A percentile compares a stretch with the other conserved stretches of the same genome.
Evolutionary conservation across 1,140 invertebrate species (phyloP).

Genomic region (Bombus affinis): DNA sequence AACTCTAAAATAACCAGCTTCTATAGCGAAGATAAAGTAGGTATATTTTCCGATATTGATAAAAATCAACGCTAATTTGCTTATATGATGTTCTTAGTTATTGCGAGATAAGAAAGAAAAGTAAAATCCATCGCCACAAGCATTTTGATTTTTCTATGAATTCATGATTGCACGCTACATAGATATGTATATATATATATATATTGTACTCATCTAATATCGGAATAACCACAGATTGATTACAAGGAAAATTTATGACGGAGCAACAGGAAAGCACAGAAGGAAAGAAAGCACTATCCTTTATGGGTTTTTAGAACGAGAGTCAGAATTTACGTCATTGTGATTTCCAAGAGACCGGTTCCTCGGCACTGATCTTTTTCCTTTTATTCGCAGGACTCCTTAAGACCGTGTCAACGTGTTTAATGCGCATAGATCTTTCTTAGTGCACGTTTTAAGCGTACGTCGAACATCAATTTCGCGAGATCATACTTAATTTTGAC

Average conservation of each 20-base stretch:
- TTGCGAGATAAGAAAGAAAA: too few relatives aligned
- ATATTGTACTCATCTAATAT: background rate
- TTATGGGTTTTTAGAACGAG: conserved; percentile 10
- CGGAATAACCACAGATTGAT: background rate
- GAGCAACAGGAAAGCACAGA: background rate
- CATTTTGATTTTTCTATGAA: too few relatives aligned
- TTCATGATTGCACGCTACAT: too few relatives aligned
- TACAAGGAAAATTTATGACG: background rate
- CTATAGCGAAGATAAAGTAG: background rate
- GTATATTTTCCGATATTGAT: background rate
- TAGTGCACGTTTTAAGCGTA: background rate
- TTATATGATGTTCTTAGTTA: background rate
- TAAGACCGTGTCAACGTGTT: background rate
- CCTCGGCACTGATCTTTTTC: conserved; percentile 22
- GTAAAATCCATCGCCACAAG: too few relatives aligned
- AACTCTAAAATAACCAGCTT: background rate
- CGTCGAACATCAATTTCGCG: background rate
- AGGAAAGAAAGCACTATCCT: background rate
- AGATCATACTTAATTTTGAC: background rate
- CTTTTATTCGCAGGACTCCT: conserved; percentile 24
- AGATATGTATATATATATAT: too few relatives aligned
- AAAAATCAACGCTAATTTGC: background rate
- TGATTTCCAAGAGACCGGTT: conserved; percentile 53
- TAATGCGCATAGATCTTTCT: background rate
- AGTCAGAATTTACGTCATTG: conserved; percentile 34